Percentiles rank a stretch among this genome's conserved stretches.
phyloP scores from a whole-genome alignment of 2,113 vertebrate species.

The cattle (Bos taurus) region DNA sequence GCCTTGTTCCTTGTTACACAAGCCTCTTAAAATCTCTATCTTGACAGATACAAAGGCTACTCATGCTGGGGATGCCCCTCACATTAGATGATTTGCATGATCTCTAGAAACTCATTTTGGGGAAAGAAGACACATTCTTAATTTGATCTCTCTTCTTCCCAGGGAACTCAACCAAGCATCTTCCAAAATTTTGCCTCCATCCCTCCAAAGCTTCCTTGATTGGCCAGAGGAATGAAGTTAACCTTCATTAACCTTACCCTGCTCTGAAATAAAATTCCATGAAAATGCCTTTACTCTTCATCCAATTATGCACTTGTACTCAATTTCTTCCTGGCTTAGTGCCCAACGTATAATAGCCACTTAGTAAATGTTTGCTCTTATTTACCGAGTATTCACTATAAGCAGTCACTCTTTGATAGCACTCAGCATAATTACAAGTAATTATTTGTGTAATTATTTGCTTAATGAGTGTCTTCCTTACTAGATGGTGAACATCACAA shows the following conservation, averaged over 20 bases:
- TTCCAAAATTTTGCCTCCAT: neutral
- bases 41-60: neutral
- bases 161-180: slow-evolving; percentile 25
- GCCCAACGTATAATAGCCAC: slow-evolving; percentile 32
- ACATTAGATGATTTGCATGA: neutral
- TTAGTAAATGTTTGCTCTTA: slow-evolving; percentile 55
- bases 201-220: neutral
- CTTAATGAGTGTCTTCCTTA: slow-evolving; percentile 50
- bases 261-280: neutral
- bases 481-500: neutral
- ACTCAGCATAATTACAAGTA: slow-evolving; percentile 54
- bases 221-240: neutral
- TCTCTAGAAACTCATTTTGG: neutral
- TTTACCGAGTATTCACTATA: slow-evolving; percentile 42
- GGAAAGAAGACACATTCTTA: slow-evolving; percentile 21
- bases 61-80: neutral
- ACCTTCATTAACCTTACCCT: neutral
- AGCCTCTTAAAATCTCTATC: neutral
- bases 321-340: slow-evolving; percentile 22
- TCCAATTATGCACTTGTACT: neutral
- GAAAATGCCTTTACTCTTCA: neutral
- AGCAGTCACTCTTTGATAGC: slow-evolving; percentile 25
- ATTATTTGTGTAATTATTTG: slow-evolving; percentile 47
- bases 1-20: neutral
- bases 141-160: neutral